Evolutionary conservation across 2,113 vertebrate species (phyloP).

Genomic region (Oncorhynchus masou): DNA sequence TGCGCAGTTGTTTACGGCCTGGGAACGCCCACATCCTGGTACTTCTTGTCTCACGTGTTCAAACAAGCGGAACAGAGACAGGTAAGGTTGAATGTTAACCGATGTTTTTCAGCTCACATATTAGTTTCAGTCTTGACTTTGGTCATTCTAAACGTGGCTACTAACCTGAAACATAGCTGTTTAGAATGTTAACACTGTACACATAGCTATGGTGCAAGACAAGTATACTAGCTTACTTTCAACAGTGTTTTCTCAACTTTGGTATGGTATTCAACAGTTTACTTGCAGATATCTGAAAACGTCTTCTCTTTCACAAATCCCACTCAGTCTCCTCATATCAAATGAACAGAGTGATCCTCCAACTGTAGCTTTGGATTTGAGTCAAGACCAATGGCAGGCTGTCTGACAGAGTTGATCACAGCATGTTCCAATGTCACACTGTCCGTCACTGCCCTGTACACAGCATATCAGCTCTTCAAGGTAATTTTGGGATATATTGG

Average conservation of each 20-base stretch:
- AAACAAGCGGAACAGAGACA: slow-evolving; percentile 43
- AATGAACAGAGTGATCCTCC: too few relatives aligned
- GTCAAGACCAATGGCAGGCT: slow-evolving; percentile 53
- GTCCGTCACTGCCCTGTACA: slow-evolving; percentile 50
- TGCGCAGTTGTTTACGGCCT: slow-evolving; percentile 45
- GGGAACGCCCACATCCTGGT: slow-evolving; percentile 1
- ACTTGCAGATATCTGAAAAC: too few relatives aligned
- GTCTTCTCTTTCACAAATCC: too few relatives aligned
- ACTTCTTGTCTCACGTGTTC: slow-evolving; percentile 46
- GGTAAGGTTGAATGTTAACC: not conserved
- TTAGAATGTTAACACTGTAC: too few relatives aligned
- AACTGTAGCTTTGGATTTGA: not conserved
- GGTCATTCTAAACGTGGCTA: too few relatives aligned
- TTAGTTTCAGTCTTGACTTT: too few relatives aligned
- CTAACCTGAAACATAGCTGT: too few relatives aligned
- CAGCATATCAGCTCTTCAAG: slow-evolving; percentile 68
- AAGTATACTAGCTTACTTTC: too few relatives aligned
- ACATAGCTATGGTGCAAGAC: too few relatives aligned
- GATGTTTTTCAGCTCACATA: not conserved
- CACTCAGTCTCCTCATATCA: too few relatives aligned
- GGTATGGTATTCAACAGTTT: too few relatives aligned
- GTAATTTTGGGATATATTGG: slow-evolving; percentile 36
- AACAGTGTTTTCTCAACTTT: too few relatives aligned
- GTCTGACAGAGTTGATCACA: slow-evolving; percentile 37
- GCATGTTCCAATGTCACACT: slow-evolving; percentile 48